These are phyloP conservation scores for Arbacia lixula DNA, from an alignment of 53 echinoderm and acorn worm species.

Conservation along the genomic window DNA sequence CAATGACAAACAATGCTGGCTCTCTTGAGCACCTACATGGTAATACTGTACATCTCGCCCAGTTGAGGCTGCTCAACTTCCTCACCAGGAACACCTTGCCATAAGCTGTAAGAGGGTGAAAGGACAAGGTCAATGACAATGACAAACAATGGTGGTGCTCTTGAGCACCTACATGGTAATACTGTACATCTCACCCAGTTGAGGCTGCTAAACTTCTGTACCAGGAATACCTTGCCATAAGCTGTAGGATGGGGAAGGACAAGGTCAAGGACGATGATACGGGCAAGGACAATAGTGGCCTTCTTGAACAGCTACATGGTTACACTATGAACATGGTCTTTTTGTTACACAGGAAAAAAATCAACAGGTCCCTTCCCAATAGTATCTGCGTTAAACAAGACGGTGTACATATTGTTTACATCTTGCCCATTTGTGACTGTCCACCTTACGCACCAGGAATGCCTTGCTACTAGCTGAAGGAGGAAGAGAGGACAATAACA, in stretches of 20 bases:
- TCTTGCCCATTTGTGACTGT: conserved; percentile 80
- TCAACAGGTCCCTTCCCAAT: too few species aligned
- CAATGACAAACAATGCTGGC: conserved; percentile 81
- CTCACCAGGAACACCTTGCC: conserved; percentile 99
- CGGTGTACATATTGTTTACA: too few species aligned
- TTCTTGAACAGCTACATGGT: conserved; percentile 99
- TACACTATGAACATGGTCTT: too few species aligned
- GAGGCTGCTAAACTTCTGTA: conserved; percentile 84
- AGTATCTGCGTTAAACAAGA: too few species aligned
- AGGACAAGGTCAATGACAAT: background rate
- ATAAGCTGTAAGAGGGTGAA: conserved; percentile 68
- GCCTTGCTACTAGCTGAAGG: conserved; percentile 94
- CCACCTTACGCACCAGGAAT: conserved; percentile 94
- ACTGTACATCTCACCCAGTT: conserved; percentile 88
- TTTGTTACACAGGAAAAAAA: too few species aligned
- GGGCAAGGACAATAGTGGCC: conserved; percentile 97
- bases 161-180: conserved; percentile 99
- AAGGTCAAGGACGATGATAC: background rate
- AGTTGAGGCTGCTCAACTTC: conserved; percentile 82
- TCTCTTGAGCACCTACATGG: conserved; percentile 99
- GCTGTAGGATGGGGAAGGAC: conserved; percentile 56
- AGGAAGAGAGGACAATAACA: background rate
- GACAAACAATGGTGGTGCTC: conserved; percentile 60
- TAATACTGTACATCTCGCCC: conserved; percentile 89
- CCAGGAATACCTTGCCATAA: conserved; percentile 99